Base-by-base conservation (phyloP, 1,140 invertebrate species). In the Cyrtorhinus lividipennis region DNA sequence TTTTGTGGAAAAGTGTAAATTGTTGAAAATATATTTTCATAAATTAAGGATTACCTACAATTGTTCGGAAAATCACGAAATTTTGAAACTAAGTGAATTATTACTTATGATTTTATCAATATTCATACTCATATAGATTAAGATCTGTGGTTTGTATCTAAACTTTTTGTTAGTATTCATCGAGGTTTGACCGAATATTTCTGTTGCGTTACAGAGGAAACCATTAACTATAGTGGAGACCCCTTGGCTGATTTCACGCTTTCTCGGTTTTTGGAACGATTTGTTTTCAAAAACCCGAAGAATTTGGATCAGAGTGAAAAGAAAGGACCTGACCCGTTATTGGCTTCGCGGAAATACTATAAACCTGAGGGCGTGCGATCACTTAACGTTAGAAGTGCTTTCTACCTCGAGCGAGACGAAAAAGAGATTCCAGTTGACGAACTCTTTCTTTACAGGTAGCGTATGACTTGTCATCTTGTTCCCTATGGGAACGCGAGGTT, bases 241-340 rank as follows among this genome's bases (percentile, higher is more conserved):
- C 94, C 95, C 0, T 73, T 98, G 0, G 81, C 89, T 70, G 95
- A 98, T 75, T 93, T 97, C 70, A 88, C 86, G 0, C 73, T 91
- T 0, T 86, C 91, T 24, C 77, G 90, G 64, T 98, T 98, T 71
- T 75, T 98, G 12, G 94, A 98, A 71, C 79, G 93, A 62, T 98
- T 96, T 74, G 90, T 92, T 1, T 98, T 92, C 70, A 92, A 95
- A 73, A 98, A 98, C 78, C 92, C 95, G 0, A 98, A 98, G 73
- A 74, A 75, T 69, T 72, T 74, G 23, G 65, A 64, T 20, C 56
- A 53, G 26, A 58, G 66, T 66, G 70, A 68, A 66, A 68, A 61
- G 62, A 76, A 68, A 72, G 71, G 65, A 66, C 75, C 56, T 71
- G 79, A 78, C 1, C 76, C 75, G 0, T 76, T 80, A 67, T 80